Conservation (phyloP, 2,888 invertebrate genomes). For the Drosophila anceps region DNA sequence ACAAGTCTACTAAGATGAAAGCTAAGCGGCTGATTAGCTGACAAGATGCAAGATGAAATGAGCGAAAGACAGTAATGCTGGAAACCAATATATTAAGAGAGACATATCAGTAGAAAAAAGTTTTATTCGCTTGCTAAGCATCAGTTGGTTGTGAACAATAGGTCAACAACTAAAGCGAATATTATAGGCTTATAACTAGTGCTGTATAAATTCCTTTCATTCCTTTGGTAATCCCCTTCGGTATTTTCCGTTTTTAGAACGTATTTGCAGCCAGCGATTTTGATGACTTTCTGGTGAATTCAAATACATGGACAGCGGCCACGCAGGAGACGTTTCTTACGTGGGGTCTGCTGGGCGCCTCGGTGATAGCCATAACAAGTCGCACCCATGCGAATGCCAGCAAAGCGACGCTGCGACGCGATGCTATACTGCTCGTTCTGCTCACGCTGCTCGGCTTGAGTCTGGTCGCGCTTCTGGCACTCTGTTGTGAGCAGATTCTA, state of each 20-base stretch:
- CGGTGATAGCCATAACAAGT: conserved; percentile 84
- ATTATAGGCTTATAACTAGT: neutral
- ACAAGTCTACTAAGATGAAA: neutral
- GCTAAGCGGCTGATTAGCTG: no score
- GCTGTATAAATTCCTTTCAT: neutral
- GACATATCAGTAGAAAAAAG: no score
- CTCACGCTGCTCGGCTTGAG: conserved; percentile 91
- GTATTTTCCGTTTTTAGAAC: conserved; percentile 86
- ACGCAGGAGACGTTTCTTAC: conserved; percentile 93
- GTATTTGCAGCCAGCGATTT: conserved; percentile 93
- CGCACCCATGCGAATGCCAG: conserved; percentile 72
- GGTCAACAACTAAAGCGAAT: neutral
- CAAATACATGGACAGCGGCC: conserved; percentile 94
- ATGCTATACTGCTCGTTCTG: conserved; percentile 89
- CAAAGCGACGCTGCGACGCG: conserved; percentile 85
- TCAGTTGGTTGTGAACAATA: neutral
- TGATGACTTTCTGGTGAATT: conserved; percentile 93
- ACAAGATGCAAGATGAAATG: no score
- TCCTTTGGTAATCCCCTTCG: neutral
- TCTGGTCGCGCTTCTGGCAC: conserved; percentile 92
- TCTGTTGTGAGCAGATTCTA: conserved; percentile 92
- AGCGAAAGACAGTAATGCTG: no score
- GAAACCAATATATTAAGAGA: neutral
- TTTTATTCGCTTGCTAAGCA: no score
- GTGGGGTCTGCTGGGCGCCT: conserved; percentile 90